phyloP scores from a whole-genome alignment of 1,140 invertebrate species.

The Heliconius hewitsoni region DNA sequence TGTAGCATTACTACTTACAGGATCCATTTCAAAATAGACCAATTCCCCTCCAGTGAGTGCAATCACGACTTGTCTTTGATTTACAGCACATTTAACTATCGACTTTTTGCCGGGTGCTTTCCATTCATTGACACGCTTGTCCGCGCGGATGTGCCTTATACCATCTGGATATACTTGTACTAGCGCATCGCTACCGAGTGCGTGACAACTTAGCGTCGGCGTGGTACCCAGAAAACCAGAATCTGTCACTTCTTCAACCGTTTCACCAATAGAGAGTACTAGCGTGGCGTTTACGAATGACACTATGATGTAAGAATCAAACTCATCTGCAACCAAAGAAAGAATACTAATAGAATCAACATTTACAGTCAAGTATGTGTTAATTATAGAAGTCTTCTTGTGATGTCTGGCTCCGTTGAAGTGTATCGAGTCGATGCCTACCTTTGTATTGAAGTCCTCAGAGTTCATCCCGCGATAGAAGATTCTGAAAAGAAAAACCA shows the following conservation, averaged over 20 bases:
- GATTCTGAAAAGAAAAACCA: conserved; percentile 83
- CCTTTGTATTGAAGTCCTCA: conserved; percentile 66
- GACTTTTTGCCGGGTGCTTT: conserved; percentile 98
- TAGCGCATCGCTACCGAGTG: conserved; percentile 97
- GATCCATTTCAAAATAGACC: conserved; percentile 99
- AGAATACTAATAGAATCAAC: conserved; percentile 61
- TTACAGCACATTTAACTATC: conserved; percentile 98
- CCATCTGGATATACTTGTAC: conserved; percentile 99
- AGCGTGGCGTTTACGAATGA: conserved; percentile 99
- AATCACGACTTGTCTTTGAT: conserved; percentile 99
- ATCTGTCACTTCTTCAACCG: conserved; percentile 99
- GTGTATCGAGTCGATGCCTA: conserved; percentile 67
- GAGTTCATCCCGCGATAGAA: conserved; percentile 67
- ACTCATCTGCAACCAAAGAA: conserved; percentile 94
- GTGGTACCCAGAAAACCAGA: conserved; percentile 99
- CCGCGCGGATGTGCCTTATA: conserved; percentile 98
- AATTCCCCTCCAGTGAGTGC: conserved; percentile 98
- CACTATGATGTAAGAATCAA: conserved; percentile 99
- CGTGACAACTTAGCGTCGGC: conserved; percentile 97
- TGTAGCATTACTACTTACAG: conserved; percentile 85
- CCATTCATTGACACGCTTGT: conserved; percentile 99
- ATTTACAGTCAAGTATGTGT: conserved; percentile 18
- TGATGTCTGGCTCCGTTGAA: conserved; percentile 53
- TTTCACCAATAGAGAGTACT: conserved; percentile 99
- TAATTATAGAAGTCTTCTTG: conserved; percentile 44